Evolutionary conservation across 2,888 invertebrate species (phyloP).

Genomic region (Mythimna ferrago): DNA sequence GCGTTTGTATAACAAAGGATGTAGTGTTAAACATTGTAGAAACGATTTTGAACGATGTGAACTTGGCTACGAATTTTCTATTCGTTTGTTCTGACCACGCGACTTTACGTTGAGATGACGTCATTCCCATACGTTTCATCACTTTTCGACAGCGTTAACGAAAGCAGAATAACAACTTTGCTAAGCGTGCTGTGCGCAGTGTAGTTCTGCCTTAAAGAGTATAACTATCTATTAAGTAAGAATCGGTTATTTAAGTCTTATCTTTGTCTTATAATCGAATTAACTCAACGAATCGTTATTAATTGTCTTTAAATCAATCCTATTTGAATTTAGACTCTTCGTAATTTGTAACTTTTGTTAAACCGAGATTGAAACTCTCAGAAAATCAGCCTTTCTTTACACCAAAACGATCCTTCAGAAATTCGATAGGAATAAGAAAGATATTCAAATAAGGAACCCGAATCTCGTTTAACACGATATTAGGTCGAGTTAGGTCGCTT

Average conservation of each 20-base stretch:
- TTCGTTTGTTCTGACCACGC: too few species aligned
- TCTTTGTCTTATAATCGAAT: slow-evolving; percentile 1
- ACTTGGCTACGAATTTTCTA: too few species aligned
- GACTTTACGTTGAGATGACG: too few species aligned
- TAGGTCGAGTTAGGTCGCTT: neutral
- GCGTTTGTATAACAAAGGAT: too few species aligned
- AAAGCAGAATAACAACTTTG: too few species aligned
- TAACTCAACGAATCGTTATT: slow-evolving; percentile 17
- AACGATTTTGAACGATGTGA: too few species aligned
- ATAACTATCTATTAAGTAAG: neutral
- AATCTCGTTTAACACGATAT: neutral
- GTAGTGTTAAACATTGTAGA: too few species aligned
- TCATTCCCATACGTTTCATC: too few species aligned
- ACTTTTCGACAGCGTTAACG: too few species aligned
- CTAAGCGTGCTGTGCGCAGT: too few species aligned
- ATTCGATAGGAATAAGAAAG: neutral
- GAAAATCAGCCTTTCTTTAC: neutral
- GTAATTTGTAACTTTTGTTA: slow-evolving; percentile 11
- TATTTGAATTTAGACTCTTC: neutral
- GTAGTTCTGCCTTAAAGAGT: too few species aligned
- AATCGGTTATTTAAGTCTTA: neutral
- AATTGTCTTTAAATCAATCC: slow-evolving; percentile 21
- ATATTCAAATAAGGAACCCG: neutral
- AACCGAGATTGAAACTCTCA: neutral
- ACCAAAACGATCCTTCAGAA: neutral